A percentile compares a stretch with the other conserved stretches of the same genome.
phyloP scores from a whole-genome alignment of 2,888 invertebrate genomes.

The Alcis repandata region DNA sequence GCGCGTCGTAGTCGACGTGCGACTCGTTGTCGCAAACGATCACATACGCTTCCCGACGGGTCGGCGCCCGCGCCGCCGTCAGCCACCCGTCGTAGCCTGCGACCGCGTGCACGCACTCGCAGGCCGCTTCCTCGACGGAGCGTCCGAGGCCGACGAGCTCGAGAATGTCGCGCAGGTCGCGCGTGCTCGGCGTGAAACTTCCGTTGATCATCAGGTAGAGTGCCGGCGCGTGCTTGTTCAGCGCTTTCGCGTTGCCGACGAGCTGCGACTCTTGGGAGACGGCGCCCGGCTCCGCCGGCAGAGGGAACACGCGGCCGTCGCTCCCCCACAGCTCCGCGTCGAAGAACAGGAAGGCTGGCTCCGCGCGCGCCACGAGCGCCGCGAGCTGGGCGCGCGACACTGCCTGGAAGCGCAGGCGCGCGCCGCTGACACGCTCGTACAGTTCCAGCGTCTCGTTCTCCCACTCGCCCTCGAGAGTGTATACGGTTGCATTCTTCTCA shows the following conservation, averaged over 20 bases:
- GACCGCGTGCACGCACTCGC: neutral
- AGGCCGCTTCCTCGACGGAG: slow-evolving; percentile 7
- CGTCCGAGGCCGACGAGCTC: slow-evolving; percentile 1
- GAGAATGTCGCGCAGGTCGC: slow-evolving; percentile 8
- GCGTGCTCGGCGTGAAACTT: slow-evolving; percentile 29
- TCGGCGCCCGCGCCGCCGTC: too few species aligned
- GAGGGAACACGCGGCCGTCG: slow-evolving; percentile 22
- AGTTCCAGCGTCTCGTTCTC: neutral
- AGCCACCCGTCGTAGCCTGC: neutral
- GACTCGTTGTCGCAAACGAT: neutral
- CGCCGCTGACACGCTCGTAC: neutral
- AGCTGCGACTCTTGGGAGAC: neutral
- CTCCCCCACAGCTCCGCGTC: slow-evolving; percentile 55
- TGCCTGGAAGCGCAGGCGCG: neutral
- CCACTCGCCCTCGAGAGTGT: slow-evolving; percentile 9
- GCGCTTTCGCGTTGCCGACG: neutral
- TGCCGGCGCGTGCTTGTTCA: slow-evolving; percentile 1
- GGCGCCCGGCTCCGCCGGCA: slow-evolving; percentile 3
- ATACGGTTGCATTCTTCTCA: neutral
- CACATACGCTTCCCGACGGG: neutral
- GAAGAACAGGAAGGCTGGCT: slow-evolving; percentile 51
- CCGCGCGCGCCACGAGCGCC: slow-evolving; percentile 8
- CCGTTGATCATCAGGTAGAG: slow-evolving; percentile 51
- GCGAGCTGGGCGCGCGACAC: slow-evolving; percentile 2
- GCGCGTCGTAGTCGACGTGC: neutral